A percentile compares a stretch with the other conserved stretches of the same genome.
phyloP scores from a whole-genome alignment of 2,888 invertebrate genomes.

The Synanthedon andrenaeformis region DNA sequence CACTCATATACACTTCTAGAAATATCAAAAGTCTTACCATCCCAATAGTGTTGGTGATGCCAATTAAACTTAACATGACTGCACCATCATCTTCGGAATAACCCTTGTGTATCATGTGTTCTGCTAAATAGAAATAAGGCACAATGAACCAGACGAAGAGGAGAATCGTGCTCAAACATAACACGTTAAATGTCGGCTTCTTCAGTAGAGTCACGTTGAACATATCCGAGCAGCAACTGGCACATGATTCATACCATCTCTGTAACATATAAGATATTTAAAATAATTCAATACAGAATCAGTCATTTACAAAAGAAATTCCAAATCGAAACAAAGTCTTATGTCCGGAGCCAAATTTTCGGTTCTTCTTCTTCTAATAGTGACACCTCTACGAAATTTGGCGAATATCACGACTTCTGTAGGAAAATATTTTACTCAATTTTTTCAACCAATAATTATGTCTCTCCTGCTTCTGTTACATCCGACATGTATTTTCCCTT shows the following conservation, averaged over 20 bases:
- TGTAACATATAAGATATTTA: conserved; percentile 15
- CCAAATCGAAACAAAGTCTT: no score
- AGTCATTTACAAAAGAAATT: no score
- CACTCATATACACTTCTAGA: no score
- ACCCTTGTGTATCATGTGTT: conserved; percentile 78
- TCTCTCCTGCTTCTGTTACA: no score
- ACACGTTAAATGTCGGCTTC: conserved; percentile 81
- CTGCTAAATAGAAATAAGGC: conserved; percentile 93
- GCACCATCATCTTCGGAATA: conserved; percentile 82
- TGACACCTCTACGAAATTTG: no score
- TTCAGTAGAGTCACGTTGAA: conserved; percentile 85
- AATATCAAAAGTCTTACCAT: conserved; percentile 71
- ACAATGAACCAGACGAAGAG: conserved; percentile 95
- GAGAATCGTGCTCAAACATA: conserved; percentile 87
- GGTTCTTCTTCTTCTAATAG: no score
- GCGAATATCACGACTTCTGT: no score
- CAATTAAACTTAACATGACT: conserved; percentile 85
- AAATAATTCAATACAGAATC: no score
- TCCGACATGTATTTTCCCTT: no score
- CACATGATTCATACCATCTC: conserved; percentile 58
- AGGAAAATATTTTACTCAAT: no score
- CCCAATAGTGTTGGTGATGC: conserved; percentile 90
- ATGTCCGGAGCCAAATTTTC: no score
- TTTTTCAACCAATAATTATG: no score
- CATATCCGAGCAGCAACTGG: conserved; percentile 46